These are phyloP conservation scores for Campoletis sonorensis DNA, from an alignment of 1,140 invertebrate genomes.

Conservation along the genomic window DNA sequence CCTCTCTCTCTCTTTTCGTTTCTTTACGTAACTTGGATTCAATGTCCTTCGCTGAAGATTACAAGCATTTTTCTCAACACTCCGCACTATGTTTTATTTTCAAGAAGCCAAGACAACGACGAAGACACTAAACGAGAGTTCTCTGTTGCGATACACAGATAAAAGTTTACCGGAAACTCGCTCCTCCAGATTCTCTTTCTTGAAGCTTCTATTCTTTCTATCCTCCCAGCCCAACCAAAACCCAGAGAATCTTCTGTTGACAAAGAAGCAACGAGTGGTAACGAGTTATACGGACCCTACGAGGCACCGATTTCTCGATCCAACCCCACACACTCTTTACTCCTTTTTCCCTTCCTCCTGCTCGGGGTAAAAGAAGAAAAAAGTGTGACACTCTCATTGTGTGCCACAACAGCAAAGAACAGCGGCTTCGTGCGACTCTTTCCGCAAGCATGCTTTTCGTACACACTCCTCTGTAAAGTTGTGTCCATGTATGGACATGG, in stretches of 20 bases:
- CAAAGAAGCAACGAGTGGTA: slow-evolving; percentile 32
- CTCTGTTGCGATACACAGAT: slow-evolving; percentile 17
- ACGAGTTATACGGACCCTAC: slow-evolving; percentile 20
- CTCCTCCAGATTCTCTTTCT: slow-evolving; percentile 5
- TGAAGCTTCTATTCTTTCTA: slow-evolving; percentile 27
- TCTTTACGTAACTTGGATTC: slow-evolving; percentile 33
- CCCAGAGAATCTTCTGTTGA: not conserved
- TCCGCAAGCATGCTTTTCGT: slow-evolving; percentile 3
- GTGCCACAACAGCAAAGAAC: slow-evolving; percentile 36
- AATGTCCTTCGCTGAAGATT: not conserved
- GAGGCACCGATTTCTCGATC: slow-evolving; percentile 33
- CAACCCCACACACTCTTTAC: not conserved
- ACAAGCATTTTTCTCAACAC: not conserved
- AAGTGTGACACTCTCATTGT: slow-evolving; percentile 47
- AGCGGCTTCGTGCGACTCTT: slow-evolving; percentile 10
- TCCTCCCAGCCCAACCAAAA: not conserved
- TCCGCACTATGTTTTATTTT: not conserved
- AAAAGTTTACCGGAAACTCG: slow-evolving; percentile 27
- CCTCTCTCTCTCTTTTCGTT: too few relatives aligned
- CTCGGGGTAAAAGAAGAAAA: not conserved
- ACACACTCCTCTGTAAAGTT: not conserved
- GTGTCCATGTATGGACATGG: not conserved
- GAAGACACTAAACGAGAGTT: not conserved
- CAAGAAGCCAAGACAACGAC: not conserved
- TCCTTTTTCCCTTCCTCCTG: not conserved